Base-by-base conservation (phyloP, 2,113 vertebrate genomes). In the Cottus gobio region DNA sequence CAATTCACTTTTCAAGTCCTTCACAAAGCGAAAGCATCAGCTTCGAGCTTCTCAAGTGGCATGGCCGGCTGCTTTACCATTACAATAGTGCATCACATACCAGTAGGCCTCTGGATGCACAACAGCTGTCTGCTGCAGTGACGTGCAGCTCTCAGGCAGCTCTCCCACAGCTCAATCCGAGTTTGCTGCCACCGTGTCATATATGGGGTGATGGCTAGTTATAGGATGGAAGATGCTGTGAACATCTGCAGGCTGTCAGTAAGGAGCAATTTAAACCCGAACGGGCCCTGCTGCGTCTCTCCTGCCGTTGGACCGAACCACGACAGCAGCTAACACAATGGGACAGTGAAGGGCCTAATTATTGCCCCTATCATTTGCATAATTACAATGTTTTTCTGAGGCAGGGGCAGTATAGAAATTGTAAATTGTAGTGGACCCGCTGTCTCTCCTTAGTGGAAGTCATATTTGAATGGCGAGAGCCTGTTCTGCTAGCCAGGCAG, bases 401-500 rank as follows among this genome's bases (percentile, higher is more conserved):
- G 85, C 92, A 89, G 75, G 90, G 81, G 78, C 89, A 87, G 91
- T 94, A 95, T 93, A 94, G 89, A 95, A 94, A 95, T 93, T 91
- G 87, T 94, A 95, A 96, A 95, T 94, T 95, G 95, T 93, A 87
- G 91, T 93, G 92, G 92, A 94, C 91, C 88, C 77, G 81, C 86
- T 85, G 86, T 92, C 88, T 87, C 79, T 87, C 70, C 80, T 88
- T 61, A 66, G 84, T 85, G 87, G 84, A 96, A 98, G 96, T 97
- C 96, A 96, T 94, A 94, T 96, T 96, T 97, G 96, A 97, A 97
- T 96, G 96, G 97, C 96, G 64, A 61, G 83, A 86, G 89, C 71
- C 70, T 69, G 82, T 72, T 95, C 94, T 96, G 95, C 96, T 95
- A 94, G 96, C 88, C 92, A 93, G 95, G 96, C 96, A 96, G 95